These are phyloP conservation scores for Pyrrhosoma nymphula DNA, from an alignment of 2,888 invertebrate genomes.

Conservation along the genomic window DNA sequence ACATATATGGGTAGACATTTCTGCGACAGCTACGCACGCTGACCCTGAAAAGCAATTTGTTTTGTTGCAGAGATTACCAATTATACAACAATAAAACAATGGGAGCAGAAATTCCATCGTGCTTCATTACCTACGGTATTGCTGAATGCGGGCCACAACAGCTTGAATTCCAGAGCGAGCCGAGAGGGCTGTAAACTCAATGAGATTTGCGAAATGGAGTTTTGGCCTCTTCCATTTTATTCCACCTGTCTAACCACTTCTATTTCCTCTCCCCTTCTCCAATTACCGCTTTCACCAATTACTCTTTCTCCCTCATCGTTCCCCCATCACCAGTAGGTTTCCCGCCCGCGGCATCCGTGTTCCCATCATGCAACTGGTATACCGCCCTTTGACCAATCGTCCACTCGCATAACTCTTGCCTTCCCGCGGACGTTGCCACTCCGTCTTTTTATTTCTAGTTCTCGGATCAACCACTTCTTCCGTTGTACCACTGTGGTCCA, in stretches of 20 bases:
- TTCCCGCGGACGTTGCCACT: not conserved
- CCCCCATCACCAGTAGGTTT: not conserved
- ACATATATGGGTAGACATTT: not conserved
- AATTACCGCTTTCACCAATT: not conserved
- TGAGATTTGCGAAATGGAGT: slow-evolving; percentile 3
- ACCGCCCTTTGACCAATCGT: not conserved
- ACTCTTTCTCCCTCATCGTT: not conserved
- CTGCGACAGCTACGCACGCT: not conserved
- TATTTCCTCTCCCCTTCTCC: not conserved
- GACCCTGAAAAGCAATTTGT: not conserved
- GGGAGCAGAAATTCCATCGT: not conserved
- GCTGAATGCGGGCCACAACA: not conserved
- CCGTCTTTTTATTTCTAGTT: not conserved
- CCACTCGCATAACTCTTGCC: not conserved
- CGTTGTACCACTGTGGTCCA: not conserved
- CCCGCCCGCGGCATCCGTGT: not conserved
- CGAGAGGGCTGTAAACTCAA: not conserved
- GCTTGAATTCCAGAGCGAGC: not conserved
- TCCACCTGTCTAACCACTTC: not conserved
- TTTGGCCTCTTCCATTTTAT: not conserved
- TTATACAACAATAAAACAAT: not conserved
- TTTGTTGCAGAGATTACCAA: not conserved
- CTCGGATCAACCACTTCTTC: not conserved
- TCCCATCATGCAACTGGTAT: not conserved
- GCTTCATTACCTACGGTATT: not conserved